A percentile compares a stretch with the other conserved stretches of the same genome.
phyloP scores from a whole-genome alignment of 2,113 vertebrate genomes.

The Passerina amoena region DNA sequence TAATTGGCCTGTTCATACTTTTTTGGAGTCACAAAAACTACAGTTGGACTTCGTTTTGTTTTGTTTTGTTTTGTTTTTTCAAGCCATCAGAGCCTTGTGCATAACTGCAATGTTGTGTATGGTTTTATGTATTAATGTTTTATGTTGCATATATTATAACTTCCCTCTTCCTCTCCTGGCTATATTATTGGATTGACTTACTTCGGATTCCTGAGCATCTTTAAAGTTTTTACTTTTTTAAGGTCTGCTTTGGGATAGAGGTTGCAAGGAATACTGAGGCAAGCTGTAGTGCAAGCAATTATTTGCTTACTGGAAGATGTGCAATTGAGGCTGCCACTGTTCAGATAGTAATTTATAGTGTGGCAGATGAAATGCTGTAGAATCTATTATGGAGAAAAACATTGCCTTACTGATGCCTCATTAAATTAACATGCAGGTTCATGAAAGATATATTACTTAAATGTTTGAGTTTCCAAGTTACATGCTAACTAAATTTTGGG shows the following conservation, averaged over 20 bases:
- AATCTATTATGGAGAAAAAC: background rate
- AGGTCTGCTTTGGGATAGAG: background rate
- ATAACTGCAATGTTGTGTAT: background rate
- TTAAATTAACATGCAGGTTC: background rate
- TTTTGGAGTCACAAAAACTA: background rate
- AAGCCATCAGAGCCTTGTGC: background rate
- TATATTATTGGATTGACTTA: background rate
- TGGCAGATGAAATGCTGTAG: background rate
- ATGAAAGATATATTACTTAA: background rate
- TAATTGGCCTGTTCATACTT: background rate
- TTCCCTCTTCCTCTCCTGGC: background rate
- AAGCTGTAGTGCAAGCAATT: background rate
- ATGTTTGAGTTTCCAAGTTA: background rate
- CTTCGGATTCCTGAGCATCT: background rate
- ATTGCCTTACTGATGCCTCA: background rate
- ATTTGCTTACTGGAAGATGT: background rate
- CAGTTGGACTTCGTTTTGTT: background rate
- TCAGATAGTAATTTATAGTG: background rate
- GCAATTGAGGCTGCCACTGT: background rate
- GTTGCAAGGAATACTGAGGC: background rate
- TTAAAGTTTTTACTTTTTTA: background rate
- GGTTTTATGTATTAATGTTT: constrained; percentile 20
- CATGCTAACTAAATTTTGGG: background rate
- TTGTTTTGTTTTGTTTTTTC: background rate
- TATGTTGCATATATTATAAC: constrained; percentile 5